A percentile compares a stretch with the other conserved stretches of the same genome.
Conservation (phyloP, 1,140 invertebrate genomes). For the Drosophila nebulosa region DNA sequence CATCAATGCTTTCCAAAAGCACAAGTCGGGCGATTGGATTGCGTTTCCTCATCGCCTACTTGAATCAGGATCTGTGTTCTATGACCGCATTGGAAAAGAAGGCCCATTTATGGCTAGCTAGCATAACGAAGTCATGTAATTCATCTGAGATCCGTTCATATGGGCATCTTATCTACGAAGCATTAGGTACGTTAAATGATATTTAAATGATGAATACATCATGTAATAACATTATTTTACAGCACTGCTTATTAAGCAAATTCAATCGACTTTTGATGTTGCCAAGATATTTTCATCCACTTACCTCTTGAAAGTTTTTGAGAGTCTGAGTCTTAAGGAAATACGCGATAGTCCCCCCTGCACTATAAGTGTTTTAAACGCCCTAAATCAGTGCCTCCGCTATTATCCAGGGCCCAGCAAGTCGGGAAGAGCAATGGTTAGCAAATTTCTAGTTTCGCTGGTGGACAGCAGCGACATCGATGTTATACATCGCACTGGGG, state of each 20-base stretch:
- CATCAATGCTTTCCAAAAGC: slow-evolving; percentile 13
- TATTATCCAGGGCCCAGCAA: slow-evolving; percentile 40
- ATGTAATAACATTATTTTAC: not conserved
- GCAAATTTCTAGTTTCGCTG: slow-evolving; percentile 9
- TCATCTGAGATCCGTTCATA: slow-evolving; percentile 19
- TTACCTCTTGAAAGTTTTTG: slow-evolving; percentile 23
- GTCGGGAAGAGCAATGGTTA: slow-evolving; percentile 7
- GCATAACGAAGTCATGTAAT: slow-evolving; percentile 30
- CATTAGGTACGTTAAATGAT: slow-evolving; percentile 24
- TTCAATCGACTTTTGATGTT: slow-evolving; percentile 17
- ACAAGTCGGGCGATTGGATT: slow-evolving; percentile 25
- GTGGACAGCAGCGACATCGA: slow-evolving; percentile 23
- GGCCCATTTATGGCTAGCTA: slow-evolving; percentile 19
- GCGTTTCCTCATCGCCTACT: slow-evolving; percentile 25
- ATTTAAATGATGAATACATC: not conserved
- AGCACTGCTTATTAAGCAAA: slow-evolving; percentile 20
- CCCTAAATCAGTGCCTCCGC: slow-evolving; percentile 19
- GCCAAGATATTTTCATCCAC: slow-evolving; percentile 35
- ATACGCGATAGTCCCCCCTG: not conserved
- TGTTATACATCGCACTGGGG: slow-evolving; percentile 28
- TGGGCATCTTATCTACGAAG: slow-evolving; percentile 31
- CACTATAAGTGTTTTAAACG: slow-evolving; percentile 15
- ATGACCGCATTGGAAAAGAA: slow-evolving; percentile 14
- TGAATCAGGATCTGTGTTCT: slow-evolving; percentile 1
- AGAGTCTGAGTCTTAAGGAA: slow-evolving; percentile 7